Evolutionary conservation across 2,797 vertebrate genomes (phyloP).

Genomic region (Clamator glandarius): DNA sequence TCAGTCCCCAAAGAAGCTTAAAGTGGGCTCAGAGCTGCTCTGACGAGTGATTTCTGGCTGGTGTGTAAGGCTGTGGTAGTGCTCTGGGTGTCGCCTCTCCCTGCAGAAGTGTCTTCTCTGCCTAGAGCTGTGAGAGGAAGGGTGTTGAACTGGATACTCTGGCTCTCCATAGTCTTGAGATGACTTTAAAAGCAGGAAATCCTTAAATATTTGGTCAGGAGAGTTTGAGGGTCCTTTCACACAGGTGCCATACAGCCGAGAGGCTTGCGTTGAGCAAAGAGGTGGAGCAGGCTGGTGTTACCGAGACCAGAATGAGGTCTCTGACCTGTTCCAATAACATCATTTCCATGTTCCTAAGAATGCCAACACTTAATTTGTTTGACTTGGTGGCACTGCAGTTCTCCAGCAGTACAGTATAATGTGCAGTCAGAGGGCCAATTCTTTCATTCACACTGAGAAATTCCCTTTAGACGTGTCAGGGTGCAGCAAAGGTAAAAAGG

Average conservation of each 20-base stretch:
- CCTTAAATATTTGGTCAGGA: neutral
- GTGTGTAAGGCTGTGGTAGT: fast-evolving
- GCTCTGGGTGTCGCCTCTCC: neutral
- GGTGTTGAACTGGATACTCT: neutral
- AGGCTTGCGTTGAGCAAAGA: fast-evolving
- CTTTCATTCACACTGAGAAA: neutral
- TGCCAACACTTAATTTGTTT: neutral
- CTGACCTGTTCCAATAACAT: neutral
- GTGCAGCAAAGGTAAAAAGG: neutral
- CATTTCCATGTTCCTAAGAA: neutral
- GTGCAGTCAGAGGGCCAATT: neutral
- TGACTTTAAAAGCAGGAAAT: neutral
- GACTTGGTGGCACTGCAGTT: neutral
- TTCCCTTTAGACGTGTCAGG: neutral
- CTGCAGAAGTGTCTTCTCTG: neutral
- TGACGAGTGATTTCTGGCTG: neutral
- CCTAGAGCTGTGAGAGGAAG: neutral
- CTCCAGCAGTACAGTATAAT: neutral
- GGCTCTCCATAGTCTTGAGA: neutral
- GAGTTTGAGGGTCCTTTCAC: neutral
- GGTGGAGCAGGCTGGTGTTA: neutral
- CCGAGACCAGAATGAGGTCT: neutral
- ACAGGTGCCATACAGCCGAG: neutral
- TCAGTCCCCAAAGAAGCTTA: neutral
- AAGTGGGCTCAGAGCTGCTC: neutral